Evolutionary conservation across 1,140 invertebrate genomes (phyloP).

Genomic region (Gonioctena quinquepunctata): DNA sequence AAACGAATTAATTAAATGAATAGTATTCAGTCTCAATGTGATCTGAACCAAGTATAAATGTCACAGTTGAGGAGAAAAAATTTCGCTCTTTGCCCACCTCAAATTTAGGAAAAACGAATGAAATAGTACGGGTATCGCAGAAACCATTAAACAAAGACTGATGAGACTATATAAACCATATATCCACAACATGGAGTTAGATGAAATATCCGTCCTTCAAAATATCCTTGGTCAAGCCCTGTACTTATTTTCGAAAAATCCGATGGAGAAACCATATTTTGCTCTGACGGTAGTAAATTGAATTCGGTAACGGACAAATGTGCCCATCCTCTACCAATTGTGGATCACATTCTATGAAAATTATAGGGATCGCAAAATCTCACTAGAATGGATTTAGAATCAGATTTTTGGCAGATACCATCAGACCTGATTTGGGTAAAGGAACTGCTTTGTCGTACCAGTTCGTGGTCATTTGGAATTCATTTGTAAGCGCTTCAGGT

Average conservation of each 20-base stretch:
- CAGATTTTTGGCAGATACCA: neutral
- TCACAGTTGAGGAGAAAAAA: neutral
- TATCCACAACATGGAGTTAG: neutral
- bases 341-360: constrained; percentile 32
- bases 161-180: neutral
- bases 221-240: neutral
- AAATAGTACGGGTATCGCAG: neutral
- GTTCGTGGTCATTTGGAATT: constrained; percentile 48
- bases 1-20: neutral
- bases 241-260: neutral
- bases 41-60: neutral
- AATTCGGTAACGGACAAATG: constrained; percentile 51
- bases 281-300: constrained; percentile 49
- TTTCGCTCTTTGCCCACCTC: neutral
- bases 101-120: neutral
- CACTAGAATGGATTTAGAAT: neutral
- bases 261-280: constrained; percentile 33
- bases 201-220: neutral
- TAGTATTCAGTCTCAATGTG: neutral
- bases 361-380: neutral
- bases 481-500: constrained; percentile 51
- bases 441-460: neutral
- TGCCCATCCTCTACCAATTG: constrained; percentile 38
- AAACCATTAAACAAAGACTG: neutral
- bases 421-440: neutral